Evolutionary conservation across 2,113 vertebrate species (phyloP), one percentile per base, ranked within the genome.

Genomic region (Halcyon senegalensis): DNA sequence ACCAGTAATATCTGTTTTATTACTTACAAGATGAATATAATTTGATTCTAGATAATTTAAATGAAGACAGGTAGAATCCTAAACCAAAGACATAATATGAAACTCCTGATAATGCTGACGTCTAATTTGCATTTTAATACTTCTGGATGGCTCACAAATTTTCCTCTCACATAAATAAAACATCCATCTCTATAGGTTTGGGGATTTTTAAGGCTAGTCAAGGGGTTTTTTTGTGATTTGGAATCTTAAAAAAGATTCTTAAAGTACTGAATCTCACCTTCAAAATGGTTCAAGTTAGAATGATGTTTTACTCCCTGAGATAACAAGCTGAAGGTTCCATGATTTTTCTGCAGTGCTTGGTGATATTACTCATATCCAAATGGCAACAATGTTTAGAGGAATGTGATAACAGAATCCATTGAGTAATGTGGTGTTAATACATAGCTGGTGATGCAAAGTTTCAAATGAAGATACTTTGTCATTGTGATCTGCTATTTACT

Each of bases 301-400:
- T 87, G 5, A 1, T 18, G 55, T 77, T 89, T 79, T 70, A 63
- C 14, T 24, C 21, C 19, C 24, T 28, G 35, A 69, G 59, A 62
- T 62, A 75, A 85, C n/a, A 77, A 77, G 63, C 63, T 90, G 41
- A 86, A 80, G 15, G 10, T 78, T 88, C 59, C 56, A 37, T 0
- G 1, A 24, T 70, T 91, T 94, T 90, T 75, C 68, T 87, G 24
- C 56, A 60, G 24, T 37, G 13, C 68, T 84, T 77, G 63, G 18
- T 70, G 33, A 33, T 80, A 88, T 72, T 94, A 60, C 59, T 96
- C 80, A 81, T 86, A 81, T 59, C 63, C 78, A 95, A 95, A 85
- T 79, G 67, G 53, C 67, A 72, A n/a, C 58, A 76, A 48, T 64
- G 27, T 78, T 78, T 86, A 89, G 75, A 81, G 50, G 56, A 94